A percentile compares a stretch with the other conserved stretches of the same genome.
Conservation (phyloP, 2,113 vertebrate species). For the Rostratula benghalensis region DNA sequence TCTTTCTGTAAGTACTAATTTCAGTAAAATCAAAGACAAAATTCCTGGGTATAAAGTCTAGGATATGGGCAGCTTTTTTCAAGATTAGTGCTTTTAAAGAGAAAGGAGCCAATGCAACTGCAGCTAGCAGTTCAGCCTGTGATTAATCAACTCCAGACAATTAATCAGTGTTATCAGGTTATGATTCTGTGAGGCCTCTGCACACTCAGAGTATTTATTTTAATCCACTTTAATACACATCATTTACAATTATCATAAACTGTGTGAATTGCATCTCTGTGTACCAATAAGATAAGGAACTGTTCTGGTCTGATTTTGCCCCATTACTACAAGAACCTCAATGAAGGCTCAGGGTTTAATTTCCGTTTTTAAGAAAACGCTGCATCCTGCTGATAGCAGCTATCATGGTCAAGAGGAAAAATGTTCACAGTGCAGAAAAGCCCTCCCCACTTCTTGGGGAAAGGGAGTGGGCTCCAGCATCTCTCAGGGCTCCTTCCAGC, state of each 20-base stretch:
- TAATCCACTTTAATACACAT: neutral
- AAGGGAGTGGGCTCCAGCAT: neutral
- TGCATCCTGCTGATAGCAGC: neutral
- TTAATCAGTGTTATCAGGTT: neutral
- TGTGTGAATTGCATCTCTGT: neutral
- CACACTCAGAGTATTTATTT: neutral
- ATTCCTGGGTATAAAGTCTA: neutral
- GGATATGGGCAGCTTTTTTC: neutral
- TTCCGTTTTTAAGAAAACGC: neutral
- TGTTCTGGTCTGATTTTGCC: neutral
- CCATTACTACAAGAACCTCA: neutral
- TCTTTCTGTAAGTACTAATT: neutral
- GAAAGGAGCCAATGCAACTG: neutral
- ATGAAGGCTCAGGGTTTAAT: neutral
- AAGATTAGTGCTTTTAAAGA: neutral
- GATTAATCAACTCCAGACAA: neutral
- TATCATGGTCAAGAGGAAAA: neutral
- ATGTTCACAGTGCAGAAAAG: neutral
- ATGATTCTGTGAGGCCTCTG: neutral
- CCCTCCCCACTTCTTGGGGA: neutral
- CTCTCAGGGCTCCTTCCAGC: neutral
- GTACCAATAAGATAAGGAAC: neutral
- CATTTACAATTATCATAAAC: neutral
- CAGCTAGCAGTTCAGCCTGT: neutral
- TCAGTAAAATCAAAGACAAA: neutral